These are phyloP conservation scores for Nasalis larvatus DNA, from an alignment of 2,113 vertebrate species.

Conservation along the genomic window DNA sequence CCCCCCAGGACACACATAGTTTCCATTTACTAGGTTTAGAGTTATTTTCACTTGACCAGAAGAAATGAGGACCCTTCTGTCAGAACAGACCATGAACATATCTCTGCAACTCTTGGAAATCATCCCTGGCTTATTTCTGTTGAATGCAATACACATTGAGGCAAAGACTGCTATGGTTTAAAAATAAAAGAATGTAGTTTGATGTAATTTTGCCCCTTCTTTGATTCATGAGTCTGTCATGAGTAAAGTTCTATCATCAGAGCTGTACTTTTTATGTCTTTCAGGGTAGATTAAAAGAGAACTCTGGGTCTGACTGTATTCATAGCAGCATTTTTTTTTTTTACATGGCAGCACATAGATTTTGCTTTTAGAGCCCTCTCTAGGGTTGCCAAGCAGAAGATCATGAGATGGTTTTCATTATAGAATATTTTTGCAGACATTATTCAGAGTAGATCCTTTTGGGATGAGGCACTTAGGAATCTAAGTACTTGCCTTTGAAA, in stretches of 20 bases:
- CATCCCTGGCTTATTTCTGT: conserved; percentile 45
- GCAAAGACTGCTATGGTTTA: background rate
- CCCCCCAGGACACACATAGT: conserved; percentile 6
- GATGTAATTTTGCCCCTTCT: conserved; percentile 25
- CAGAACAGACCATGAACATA: conserved; percentile 37
- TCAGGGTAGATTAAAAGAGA: conserved; percentile 42
- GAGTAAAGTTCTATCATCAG: background rate
- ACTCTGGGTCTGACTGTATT: background rate
- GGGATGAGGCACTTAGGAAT: conserved; percentile 24
- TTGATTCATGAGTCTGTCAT: conserved; percentile 61
- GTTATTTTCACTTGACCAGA: conserved; percentile 26
- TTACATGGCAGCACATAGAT: background rate
- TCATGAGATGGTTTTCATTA: conserved; percentile 61
- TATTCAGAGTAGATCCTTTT: background rate
- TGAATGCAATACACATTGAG: background rate
- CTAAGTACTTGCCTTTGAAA: conserved; percentile 38
- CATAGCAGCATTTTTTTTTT: background rate
- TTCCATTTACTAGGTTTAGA: conserved; percentile 44
- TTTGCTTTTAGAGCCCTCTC: conserved; percentile 15
- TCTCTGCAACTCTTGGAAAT: conserved; percentile 47
- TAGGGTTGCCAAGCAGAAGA: conserved; percentile 3
- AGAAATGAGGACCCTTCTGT: conserved; percentile 27
- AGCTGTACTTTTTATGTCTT: conserved; percentile 17
- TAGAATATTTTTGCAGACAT: background rate
- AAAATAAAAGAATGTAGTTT: conserved; percentile 51